Evolutionary conservation across 2,797 vertebrate genomes (phyloP).

Genomic region (Chaunax sp.): DNA sequence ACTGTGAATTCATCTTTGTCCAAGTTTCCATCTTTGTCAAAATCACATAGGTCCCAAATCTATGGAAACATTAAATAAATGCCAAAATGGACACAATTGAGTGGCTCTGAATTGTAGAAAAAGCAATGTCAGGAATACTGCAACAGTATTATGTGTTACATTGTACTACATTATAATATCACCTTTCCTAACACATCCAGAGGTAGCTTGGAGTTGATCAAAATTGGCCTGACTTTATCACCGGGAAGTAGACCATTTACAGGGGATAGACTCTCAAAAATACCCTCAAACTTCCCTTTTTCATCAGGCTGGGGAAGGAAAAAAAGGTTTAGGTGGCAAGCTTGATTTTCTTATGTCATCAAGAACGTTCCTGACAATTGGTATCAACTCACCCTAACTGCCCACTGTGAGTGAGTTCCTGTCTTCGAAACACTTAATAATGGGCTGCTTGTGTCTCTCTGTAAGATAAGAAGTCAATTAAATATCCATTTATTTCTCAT

Average conservation of each 20-base stretch:
- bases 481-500: neutral
- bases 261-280: constrained; percentile 95
- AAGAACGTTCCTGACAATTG: neutral
- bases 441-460: constrained; percentile 93
- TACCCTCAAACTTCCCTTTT: constrained; percentile 96
- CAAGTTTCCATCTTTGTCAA: constrained; percentile 95
- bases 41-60: constrained; percentile 99
- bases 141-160: neutral
- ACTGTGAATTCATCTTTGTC: constrained; percentile 98
- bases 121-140: neutral
- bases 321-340: constrained; percentile 13
- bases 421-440: constrained; percentile 60
- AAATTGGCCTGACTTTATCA: constrained; percentile 96
- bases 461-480: constrained; percentile 31
- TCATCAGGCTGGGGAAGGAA: constrained; percentile 89
- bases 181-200: constrained; percentile 97
- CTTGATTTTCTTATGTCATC: neutral
- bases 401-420: constrained; percentile 88
- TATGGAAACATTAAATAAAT: constrained; percentile 55
- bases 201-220: constrained; percentile 99
- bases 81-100: neutral
- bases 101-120: constrained; percentile 4
- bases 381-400: constrained; percentile 88
- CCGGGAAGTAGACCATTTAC: constrained; percentile 93
- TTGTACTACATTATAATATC: constrained; percentile 46